Evolutionary conservation across 2,888 invertebrate species (phyloP).

Genomic region (Sesamia inferens): DNA sequence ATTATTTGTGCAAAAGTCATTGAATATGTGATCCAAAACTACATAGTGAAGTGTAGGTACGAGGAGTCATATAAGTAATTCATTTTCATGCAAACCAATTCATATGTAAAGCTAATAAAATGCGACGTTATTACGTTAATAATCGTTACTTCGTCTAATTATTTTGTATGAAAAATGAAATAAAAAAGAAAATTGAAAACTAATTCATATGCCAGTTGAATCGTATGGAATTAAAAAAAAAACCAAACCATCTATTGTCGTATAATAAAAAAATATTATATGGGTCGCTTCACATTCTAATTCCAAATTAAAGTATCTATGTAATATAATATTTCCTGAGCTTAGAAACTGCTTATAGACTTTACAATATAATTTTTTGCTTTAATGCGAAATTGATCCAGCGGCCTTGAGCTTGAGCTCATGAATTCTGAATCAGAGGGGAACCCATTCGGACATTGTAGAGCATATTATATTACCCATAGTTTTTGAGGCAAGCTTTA

Average conservation of each 20-base stretch:
- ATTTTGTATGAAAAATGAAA: neutral
- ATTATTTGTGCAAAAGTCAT: too few species aligned
- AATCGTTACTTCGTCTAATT: too few species aligned
- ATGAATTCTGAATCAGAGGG: neutral
- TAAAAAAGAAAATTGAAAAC: neutral
- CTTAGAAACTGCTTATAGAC: slow-evolving; percentile 7
- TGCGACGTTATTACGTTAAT: too few species aligned
- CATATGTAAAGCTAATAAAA: too few species aligned
- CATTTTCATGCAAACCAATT: too few species aligned
- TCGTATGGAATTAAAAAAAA: too few species aligned
- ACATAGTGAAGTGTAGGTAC: too few species aligned
- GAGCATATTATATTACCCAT: neutral
- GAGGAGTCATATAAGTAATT: too few species aligned
- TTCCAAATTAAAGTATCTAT: neutral
- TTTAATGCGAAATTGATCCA: neutral
- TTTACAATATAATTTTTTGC: slow-evolving; percentile 12
- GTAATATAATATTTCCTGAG: slow-evolving; percentile 32
- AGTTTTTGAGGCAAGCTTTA: neutral
- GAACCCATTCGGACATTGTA: slow-evolving; percentile 2
- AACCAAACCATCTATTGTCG: too few species aligned
- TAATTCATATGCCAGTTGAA: too few species aligned
- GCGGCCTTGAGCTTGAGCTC: slow-evolving; percentile 9
- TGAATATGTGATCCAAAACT: too few species aligned
- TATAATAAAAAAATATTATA: neutral
- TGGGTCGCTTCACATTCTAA: neutral